Conservation (phyloP, 2,888 invertebrate genomes). For the Hofmannophila pseudospretella region DNA sequence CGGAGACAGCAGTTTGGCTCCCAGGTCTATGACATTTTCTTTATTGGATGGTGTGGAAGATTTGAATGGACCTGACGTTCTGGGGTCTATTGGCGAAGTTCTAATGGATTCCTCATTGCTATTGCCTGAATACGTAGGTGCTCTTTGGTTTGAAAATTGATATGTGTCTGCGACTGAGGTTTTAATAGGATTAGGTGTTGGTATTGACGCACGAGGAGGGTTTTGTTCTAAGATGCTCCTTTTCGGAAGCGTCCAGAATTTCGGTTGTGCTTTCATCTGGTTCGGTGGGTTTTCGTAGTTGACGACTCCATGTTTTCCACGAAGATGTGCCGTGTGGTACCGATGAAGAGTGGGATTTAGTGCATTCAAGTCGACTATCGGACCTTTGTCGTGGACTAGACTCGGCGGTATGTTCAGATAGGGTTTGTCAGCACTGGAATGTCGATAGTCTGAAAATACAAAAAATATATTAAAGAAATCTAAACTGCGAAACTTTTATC, state of each 20-base stretch:
- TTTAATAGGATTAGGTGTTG: conserved; percentile 32
- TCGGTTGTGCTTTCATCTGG: conserved; percentile 50
- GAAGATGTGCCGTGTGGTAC: conserved; percentile 52
- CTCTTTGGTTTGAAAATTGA: conserved; percentile 21
- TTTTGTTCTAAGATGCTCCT: conserved; percentile 35
- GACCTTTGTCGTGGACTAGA: conserved; percentile 38
- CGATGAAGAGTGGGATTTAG: conserved; percentile 48
- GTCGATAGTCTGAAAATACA: conserved; percentile 79
- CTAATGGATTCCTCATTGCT: conserved; percentile 62
- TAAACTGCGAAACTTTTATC: too few species aligned
- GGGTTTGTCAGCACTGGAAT: conserved; percentile 78
- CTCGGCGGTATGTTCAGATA: conserved; percentile 45
- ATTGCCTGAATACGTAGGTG: conserved; percentile 13
- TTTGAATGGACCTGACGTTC: conserved; percentile 78
- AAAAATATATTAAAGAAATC: too few species aligned
- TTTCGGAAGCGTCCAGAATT: conserved; percentile 80
- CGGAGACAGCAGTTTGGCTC: conserved; percentile 77
- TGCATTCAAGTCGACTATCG: conserved; percentile 43
- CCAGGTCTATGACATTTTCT: conserved; percentile 70
- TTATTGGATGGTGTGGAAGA: conserved; percentile 82
- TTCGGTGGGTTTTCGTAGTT: conserved; percentile 44
- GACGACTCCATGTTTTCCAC: conserved; percentile 50
- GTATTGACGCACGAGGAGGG: conserved; percentile 24
- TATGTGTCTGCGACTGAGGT: conserved; percentile 26
- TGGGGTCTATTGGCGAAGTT: conserved; percentile 84